Evolutionary conservation across 2,888 invertebrate genomes (phyloP).

Genomic region (Choreutis nemorana): DNA sequence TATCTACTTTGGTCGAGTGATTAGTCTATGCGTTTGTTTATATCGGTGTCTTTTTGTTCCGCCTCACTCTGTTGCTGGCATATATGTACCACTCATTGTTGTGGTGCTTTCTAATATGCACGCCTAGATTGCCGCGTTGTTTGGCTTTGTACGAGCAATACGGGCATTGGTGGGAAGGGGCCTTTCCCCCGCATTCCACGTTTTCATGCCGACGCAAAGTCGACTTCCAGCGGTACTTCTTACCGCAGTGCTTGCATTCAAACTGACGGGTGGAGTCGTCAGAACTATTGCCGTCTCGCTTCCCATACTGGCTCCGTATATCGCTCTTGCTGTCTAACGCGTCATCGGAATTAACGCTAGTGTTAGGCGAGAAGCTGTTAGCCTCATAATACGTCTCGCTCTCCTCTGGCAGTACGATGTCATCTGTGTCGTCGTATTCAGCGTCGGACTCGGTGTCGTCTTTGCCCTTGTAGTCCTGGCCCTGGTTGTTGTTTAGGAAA

Average conservation of each 20-base stretch:
- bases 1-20: constrained; percentile 57
- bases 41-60: constrained; percentile 49
- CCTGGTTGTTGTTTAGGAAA: constrained; percentile 47
- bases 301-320: constrained; percentile 33
- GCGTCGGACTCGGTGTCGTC: constrained; percentile 59
- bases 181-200: constrained; percentile 85
- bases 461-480: constrained; percentile 32
- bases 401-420: constrained; percentile 55
- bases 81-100: constrained; percentile 59
- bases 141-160: constrained; percentile 81
- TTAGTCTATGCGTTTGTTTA: constrained; percentile 10
- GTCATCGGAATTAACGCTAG: constrained; percentile 17
- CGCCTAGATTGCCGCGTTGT: constrained; percentile 82
- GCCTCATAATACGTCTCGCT: constrained; percentile 30
- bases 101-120: constrained; percentile 84
- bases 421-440: constrained; percentile 61
- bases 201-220: constrained; percentile 83
- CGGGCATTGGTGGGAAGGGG: constrained; percentile 82
- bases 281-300: constrained; percentile 34
- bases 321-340: constrained; percentile 32
- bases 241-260: constrained; percentile 84
- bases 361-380: constrained; percentile 9
- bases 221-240: constrained; percentile 87
- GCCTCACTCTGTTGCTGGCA: constrained; percentile 55
- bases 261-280: constrained; percentile 71